Evolutionary conservation across 2,888 invertebrate genomes (phyloP), one percentile per base, ranked within the genome.

Genomic region (Diarsia brunnea): DNA sequence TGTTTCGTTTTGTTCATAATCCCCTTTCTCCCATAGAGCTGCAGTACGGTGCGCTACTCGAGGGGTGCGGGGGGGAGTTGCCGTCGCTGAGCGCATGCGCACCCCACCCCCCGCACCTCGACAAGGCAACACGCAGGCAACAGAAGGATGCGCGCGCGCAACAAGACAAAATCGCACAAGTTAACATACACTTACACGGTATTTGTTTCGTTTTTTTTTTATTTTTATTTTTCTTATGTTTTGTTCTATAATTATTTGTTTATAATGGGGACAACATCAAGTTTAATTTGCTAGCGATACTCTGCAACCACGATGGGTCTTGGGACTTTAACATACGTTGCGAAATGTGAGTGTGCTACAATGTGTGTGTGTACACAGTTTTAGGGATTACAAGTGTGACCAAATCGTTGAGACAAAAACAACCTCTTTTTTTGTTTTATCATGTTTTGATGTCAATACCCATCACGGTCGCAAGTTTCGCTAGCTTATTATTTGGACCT

Each of bases 101-200:
- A 82, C 95, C 97, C 88, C 93, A 95, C 94, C 95, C 97, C 95
- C 94, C 95, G 93, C 93, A 94, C 93, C 92, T 94, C 81, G 98
- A 98, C 96, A 98, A 98, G 91, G 97, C 97, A 90, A 91, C 95
- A 74, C 94, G 95, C 24, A 92, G 94, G 7, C 94, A 93, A 81
- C 97, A 97, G 83, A 97, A 97, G 93, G 95, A 97, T 89, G 97
- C 97, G 90, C 97, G 97, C 85, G 97, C 98, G 92, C 97, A 97
- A 88, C 96, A 98, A 92, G 98, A 98, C 93, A 98, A 98, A 96
- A 95, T 98, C 90, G 97, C 98, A 90, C 98, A 98, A 97, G 97
- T 98, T 96, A 98, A 98, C 97, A 98, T 98, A 91, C 98, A 98
- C 95, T 97, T 98, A 90, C 98, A 98, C 95, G 98, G 98, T 98